Conservation (phyloP, 1,140 invertebrate species). For the Paraescarpia echinospica region DNA sequence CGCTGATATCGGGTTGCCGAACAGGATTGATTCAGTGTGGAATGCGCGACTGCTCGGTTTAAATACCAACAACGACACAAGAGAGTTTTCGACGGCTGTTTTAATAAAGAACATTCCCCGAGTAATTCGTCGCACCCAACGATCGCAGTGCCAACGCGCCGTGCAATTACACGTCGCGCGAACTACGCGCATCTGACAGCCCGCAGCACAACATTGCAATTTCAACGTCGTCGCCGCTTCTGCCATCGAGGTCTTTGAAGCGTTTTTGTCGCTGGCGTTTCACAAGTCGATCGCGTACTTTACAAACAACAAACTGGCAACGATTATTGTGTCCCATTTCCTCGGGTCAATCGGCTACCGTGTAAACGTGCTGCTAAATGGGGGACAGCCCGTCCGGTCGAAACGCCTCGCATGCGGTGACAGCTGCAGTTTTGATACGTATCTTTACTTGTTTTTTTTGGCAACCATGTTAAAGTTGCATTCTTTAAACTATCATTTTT, state of each 20-base stretch:
- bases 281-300: background rate
- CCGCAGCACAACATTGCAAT: background rate
- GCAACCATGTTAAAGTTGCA: too few relatives aligned
- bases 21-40: background rate
- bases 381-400: background rate
- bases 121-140: background rate
- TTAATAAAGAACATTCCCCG: constrained; percentile 5
- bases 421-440: background rate
- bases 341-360: background rate
- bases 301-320: background rate
- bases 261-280: background rate
- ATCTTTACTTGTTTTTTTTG: background rate
- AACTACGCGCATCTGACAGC: background rate
- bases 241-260: background rate
- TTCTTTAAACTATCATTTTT: too few relatives aligned
- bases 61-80: background rate
- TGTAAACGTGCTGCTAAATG: background rate
- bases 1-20: background rate
- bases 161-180: background rate
- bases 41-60: background rate
- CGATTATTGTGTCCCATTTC: background rate
- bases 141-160: background rate
- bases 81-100: constrained; percentile 3
- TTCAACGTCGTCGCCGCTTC: background rate
- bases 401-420: background rate